A percentile compares a stretch with the other conserved stretches of the same genome.
phyloP scores from a whole-genome alignment of 2,113 vertebrate genomes.

The Nothobranchius kuhntae region DNA sequence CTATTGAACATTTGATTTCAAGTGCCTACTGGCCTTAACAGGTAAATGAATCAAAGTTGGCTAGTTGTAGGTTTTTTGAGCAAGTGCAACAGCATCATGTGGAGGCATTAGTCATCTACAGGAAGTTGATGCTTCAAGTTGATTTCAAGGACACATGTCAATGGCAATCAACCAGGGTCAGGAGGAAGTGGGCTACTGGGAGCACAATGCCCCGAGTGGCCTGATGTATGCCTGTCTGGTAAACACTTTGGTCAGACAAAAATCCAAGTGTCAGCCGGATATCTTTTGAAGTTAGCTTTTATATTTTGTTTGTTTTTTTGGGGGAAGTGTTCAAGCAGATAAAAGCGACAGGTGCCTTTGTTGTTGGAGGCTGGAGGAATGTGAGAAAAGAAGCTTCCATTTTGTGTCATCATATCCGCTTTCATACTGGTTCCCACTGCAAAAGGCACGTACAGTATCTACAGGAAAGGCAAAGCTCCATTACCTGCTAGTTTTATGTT shows the following conservation, averaged over 20 bases:
- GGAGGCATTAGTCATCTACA: conserved; percentile 47
- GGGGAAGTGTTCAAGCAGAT: conserved; percentile 42
- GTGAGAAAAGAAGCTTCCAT: conserved; percentile 56
- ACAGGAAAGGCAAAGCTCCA: conserved; percentile 63
- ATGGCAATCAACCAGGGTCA: conserved; percentile 55
- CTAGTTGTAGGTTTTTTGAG: background rate
- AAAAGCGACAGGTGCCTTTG: conserved; percentile 73
- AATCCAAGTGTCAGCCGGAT: conserved; percentile 67
- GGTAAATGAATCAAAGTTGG: background rate
- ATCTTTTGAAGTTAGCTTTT: conserved; percentile 69
- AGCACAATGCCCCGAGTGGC: conserved; percentile 63
- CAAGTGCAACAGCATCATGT: background rate
- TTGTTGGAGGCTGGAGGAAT: conserved; percentile 52
- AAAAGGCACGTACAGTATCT: conserved; percentile 59
- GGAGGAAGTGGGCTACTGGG: conserved; percentile 64
- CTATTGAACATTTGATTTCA: too few species aligned
- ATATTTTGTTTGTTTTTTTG: conserved; percentile 57
- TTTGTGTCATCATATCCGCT: conserved; percentile 68
- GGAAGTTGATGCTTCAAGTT: conserved; percentile 53
- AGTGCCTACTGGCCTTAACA: too few species aligned
- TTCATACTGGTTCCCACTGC: conserved; percentile 58
- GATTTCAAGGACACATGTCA: conserved; percentile 63
- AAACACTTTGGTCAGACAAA: conserved; percentile 68
- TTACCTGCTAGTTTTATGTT: conserved; percentile 69
- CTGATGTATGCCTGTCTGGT: conserved; percentile 60